phyloP scores from a whole-genome alignment of 2,113 vertebrate species.

The Neopipo cinnamomea region DNA sequence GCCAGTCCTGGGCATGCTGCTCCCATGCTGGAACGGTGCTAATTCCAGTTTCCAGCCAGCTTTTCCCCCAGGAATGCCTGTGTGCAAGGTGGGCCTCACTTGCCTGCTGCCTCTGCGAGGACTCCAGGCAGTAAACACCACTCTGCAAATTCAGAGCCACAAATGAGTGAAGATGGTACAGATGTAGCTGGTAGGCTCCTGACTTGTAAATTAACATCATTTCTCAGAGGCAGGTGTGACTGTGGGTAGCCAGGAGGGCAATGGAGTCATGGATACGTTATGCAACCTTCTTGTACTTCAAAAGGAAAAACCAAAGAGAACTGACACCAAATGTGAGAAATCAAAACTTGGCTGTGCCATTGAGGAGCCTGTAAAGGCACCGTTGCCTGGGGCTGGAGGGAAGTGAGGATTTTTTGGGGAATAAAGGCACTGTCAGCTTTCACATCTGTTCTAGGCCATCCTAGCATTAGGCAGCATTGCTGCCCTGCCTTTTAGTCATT shows the following conservation, averaged over 20 bases:
- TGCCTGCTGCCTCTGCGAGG: neutral
- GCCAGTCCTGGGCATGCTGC: neutral
- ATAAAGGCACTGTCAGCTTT: neutral
- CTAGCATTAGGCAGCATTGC: neutral
- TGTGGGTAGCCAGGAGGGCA: neutral
- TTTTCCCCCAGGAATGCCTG: neutral
- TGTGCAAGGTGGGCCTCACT: neutral
- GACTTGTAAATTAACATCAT: neutral
- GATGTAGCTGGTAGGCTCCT: neutral
- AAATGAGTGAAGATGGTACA: neutral
- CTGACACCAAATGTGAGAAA: neutral
- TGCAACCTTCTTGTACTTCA: neutral
- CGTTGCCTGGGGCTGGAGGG: rapidly evolving
- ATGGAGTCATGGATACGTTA: neutral
- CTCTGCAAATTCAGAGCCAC: neutral
- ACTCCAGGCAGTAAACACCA: neutral
- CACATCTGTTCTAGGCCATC: neutral
- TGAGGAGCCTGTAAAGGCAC: neutral
- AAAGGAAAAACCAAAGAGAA: neutral
- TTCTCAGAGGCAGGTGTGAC: neutral
- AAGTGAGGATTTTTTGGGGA: neutral
- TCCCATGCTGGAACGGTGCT: neutral
- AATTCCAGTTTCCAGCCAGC: neutral
- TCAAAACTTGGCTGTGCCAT: neutral
- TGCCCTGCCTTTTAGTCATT: conserved; percentile 9